A percentile compares a stretch with the other conserved stretches of the same genome.
phyloP scores from a whole-genome alignment of 37 sponge, comb jelly and placozoan genomes.

The Mnemiopsis leidyi region DNA sequence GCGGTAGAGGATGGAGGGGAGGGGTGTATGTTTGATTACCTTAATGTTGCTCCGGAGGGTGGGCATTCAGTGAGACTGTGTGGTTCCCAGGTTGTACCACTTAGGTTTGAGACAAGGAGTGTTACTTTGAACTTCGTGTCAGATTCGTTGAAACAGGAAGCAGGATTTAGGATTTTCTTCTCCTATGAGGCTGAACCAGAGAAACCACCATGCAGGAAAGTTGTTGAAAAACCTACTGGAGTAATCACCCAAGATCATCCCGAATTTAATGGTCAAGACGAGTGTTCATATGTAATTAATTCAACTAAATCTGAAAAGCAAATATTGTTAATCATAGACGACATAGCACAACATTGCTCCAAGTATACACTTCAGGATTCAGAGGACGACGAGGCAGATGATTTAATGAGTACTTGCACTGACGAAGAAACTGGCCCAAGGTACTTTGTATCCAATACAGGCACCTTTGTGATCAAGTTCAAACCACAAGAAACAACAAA shows the following conservation, averaged over 20 bases:
- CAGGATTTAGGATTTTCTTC: slow-evolving; percentile 21
- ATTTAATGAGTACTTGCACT: neutral
- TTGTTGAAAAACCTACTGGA: neutral
- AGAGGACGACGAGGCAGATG: neutral
- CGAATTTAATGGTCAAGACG: neutral
- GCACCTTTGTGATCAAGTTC: neutral
- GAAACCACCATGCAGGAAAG: neutral
- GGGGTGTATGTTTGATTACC: slow-evolving; percentile 8
- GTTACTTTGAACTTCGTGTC: slow-evolving; percentile 7
- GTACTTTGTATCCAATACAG: neutral
- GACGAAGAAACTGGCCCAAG: neutral
- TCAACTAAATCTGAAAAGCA: neutral
- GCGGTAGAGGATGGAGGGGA: neutral
- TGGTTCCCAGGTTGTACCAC: neutral
- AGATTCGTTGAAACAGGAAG: neutral
- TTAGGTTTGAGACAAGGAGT: neutral
- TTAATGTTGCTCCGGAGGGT: neutral
- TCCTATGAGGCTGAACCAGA: neutral
- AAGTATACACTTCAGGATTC: neutral
- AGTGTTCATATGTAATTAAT: neutral
- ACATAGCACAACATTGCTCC: neutral
- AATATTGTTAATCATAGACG: neutral
- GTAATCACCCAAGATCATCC: neutral
- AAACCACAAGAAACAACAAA: neutral
- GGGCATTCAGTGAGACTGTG: neutral